Evolutionary conservation across 2,888 invertebrate species (phyloP), one percentile per base, ranked within the genome.

Genomic region (Bellardia bayeri): DNA sequence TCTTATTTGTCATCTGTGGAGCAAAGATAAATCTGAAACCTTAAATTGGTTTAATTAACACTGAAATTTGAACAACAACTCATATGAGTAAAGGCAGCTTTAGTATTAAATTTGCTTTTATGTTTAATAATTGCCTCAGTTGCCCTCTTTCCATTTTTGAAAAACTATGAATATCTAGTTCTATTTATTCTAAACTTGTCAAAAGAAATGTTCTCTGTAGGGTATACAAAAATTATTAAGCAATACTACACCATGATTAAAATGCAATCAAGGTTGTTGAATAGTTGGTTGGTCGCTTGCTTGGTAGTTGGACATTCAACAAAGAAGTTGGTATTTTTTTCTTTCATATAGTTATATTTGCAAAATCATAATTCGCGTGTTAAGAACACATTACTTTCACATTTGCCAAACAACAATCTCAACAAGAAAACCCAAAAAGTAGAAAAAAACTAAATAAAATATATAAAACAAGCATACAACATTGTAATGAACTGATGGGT

Each of bases 281-380:
- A 84, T 81, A 76, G 83, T 61, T 45, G 63, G 54, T 49, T 78
- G 14, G 14, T 16, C 64, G 40, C 66, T 66, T 58, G 56, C 2
- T n/a, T 78, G 54, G 6, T 49, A 37, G 13, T 37, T 80, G 85
- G 74, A 61, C 72, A 80, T 45, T 61, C 66, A 42, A 74, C 58
- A 37, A 61, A 51, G 33, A 74, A 74, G 79, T 85, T 85, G 79
- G 33, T 3, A 30, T n/a, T 23, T 51, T 75, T 64, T 37, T 63
- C 40, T n/a, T 37, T 49, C 8, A 40, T 49, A 49, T 23, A 23
- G 23, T 40, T 45, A 81, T 69, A 54, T 85, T 91, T 89, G 89
- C 90, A 92, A 91, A 92, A 91, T 91, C 91, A 92, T 91, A 91
- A 91, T 92, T 91, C 91, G 91, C 91, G 92, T 91, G 91, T 90